Percentiles rank a stretch among this genome's conserved stretches.
Evolutionary conservation across 1,140 invertebrate genomes (phyloP).

Genomic region (Magallana angulata): DNA sequence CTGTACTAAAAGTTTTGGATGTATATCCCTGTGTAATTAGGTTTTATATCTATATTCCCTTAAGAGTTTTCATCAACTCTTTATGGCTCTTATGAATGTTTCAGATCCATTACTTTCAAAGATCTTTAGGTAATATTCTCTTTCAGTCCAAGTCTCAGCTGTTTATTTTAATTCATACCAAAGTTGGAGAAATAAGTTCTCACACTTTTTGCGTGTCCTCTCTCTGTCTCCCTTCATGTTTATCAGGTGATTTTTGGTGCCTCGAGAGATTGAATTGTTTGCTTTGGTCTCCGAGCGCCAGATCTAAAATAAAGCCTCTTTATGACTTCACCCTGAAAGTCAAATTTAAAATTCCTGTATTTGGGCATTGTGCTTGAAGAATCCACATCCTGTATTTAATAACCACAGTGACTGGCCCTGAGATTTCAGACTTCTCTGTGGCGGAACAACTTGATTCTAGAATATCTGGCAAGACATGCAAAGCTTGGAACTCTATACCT

Average conservation of each 20-base stretch:
- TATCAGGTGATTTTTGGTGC: slow-evolving; percentile 8
- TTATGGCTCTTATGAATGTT: slow-evolving; percentile 14
- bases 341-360: slow-evolving; percentile 27
- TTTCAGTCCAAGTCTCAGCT: neutral
- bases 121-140: neutral
- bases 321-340: slow-evolving; percentile 15
- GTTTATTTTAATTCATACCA: slow-evolving; percentile 19
- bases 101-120: slow-evolving; percentile 10
- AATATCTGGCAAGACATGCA: slow-evolving; percentile 22
- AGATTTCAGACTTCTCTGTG: neutral
- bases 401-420: neutral
- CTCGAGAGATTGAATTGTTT: slow-evolving; percentile 5
- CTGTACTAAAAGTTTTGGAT: slow-evolving; percentile 8
- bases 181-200: neutral
- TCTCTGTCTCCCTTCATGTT: neutral
- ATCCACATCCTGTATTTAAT: slow-evolving; percentile 35
- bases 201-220: slow-evolving; percentile 11
- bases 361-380: slow-evolving; percentile 23
- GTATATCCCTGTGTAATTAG: neutral
- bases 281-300: neutral
- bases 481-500: slow-evolving; percentile 12
- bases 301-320: slow-evolving; percentile 24
- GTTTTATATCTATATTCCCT: neutral
- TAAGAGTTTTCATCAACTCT: slow-evolving; percentile 2
- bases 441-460: neutral